Evolutionary conservation across 2,113 vertebrate species (phyloP), one percentile per base, ranked within the genome.

Genomic region (Nesospiza acunhae): DNA sequence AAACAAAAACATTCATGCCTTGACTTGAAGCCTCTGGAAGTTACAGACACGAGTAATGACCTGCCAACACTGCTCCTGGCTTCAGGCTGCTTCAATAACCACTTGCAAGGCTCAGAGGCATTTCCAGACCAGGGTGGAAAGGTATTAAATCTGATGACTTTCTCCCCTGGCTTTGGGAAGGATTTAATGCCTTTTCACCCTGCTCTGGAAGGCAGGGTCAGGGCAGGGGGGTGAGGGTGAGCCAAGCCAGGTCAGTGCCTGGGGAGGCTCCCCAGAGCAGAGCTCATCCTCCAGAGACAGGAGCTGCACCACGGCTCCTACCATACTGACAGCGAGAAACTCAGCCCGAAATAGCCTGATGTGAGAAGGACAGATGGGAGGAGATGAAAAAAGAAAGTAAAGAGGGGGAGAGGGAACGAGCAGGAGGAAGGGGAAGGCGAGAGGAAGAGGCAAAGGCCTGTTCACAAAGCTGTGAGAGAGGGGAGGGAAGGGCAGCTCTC

Each of bases 301-400:
- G 47, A 93, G 87, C 62, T 70, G 83, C 85, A 84, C 92, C 93
- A 47, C 5, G 12, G 95, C 4, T 84, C 92, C 81, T 44, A 49
- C 80, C 95, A 94, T 9, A 50, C 0, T 94, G 94, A 94, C 94
- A 95, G 96, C 81, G 95, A 95, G 95, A 87, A 95, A 87, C 93
- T 94, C 66, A 41, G 37, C 94, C 91, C 84, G 5, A 92, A 96
- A 96, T 96, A 96, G 89, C 91, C 89, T 20, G 69, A 92, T 41
- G 94, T 89, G 96, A 90, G 95, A 96, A 26, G 93, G 91, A 96
- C 93, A 97, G 96, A 97, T 96, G 95, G 94, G 26, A 84, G 77
- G 53, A 89, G 77, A 75, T 21, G 9, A 89, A 95, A 97, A 97
- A 97, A 59, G 96, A 93, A 97, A 94, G 93, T 6, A 68, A 84